Base-by-base conservation (phyloP, 2,113 vertebrate genomes). In the Gallinago media region DNA sequence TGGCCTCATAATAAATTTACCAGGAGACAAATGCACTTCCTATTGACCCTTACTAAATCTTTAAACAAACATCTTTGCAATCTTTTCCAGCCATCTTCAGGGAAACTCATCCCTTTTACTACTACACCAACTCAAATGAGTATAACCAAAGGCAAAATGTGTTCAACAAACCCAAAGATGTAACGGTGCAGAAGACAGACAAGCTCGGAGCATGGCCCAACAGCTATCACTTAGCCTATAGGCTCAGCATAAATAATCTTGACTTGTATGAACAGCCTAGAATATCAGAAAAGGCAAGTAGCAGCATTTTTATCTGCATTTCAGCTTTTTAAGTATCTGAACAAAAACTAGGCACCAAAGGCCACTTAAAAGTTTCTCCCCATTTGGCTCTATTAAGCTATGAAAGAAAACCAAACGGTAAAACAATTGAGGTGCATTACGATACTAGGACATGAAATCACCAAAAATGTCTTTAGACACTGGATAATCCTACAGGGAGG, bases 121-220 rank as follows among this genome's bases (percentile, higher is more conserved):
- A 21, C 7, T 70, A 36, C 18, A 72, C 11, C 67, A 88, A 18
- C 71, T 32, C 61, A 84, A 88, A 66, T 15, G 20, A 72, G 40
- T 78, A 87, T 77, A 78, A 95, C 82, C 79, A 49, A 91, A 83
- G 54, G 63, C 79, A 96, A 97, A 95, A 93, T 2, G 6, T 32
- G 63, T 94, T 89, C 79, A 83, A 80, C 66, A 50, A 66, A 68
- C 80, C 82, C 80, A 89, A 67, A 72, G 47, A 9, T 76, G 17
- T 49, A 66, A 36, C 10, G 58, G 34, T 4, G 8, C 26, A 36
- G 31, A 65, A 85, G 50, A 59, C 0, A 94, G 54, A 66, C 42
- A 58, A 75, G 31, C 19, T 55, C 21, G 2, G 31, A 89, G 31
- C 44, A 70, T 0, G 16, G 44, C 44, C 58, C 76, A 93, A 76